phyloP scores from a whole-genome alignment of 1,140 invertebrate species.

The Papilio polytes region DNA sequence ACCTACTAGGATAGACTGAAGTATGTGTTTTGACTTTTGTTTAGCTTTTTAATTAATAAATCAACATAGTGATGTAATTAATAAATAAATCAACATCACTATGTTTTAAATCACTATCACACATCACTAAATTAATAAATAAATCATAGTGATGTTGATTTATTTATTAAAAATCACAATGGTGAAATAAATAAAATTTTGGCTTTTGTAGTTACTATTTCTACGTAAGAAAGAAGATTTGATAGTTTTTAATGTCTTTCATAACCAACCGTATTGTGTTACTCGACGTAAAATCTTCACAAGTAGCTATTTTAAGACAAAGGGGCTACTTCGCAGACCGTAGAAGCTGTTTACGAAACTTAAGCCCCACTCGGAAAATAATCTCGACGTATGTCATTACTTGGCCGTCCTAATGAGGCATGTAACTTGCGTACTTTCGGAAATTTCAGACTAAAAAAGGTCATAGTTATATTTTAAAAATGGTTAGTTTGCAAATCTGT shows the following conservation, averaged over 20 bases:
- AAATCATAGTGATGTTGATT: no score
- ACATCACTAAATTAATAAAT: no score
- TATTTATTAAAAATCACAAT: no score
- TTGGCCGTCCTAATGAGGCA: constrained; percentile 14
- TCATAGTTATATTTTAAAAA: not conserved
- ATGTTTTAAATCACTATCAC: no score
- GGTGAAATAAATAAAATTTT: no score
- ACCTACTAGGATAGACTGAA: no score
- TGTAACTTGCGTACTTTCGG: not conserved
- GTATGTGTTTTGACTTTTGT: no score
- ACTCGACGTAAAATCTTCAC: constrained; percentile 45
- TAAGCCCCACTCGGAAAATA: constrained; percentile 52
- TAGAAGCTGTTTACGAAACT: constrained; percentile 50
- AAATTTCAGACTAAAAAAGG: not conserved
- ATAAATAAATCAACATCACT: no score
- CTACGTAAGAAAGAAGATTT: no score
- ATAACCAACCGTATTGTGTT: constrained; percentile 41
- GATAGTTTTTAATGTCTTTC: constrained; percentile 6
- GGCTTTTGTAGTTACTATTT: no score
- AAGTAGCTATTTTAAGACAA: constrained; percentile 48
- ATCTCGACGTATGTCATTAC: constrained; percentile 50
- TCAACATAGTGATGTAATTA: no score
- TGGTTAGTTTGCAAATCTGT: not conserved
- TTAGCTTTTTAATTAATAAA: no score
- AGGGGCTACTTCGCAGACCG: constrained; percentile 40